Base-by-base conservation (phyloP, 2,113 vertebrate species). In the Catagonus wagneri region DNA sequence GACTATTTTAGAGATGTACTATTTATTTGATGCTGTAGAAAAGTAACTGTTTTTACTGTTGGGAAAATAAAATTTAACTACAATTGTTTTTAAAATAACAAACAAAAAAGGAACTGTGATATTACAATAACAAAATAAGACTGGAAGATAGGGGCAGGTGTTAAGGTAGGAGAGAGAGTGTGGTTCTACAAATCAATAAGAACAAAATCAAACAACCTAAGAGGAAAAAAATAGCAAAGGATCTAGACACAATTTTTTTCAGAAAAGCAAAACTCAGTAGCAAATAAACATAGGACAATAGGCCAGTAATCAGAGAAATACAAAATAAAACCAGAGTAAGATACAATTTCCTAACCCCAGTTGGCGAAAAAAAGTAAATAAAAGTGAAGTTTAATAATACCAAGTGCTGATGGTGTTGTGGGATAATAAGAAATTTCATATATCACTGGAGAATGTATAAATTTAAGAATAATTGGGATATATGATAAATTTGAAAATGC, bases 1-100 rank as follows among this genome's bases (percentile, higher is more conserved):
- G 32, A 90, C 39, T 88, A 86, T 56, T 74, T 63, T 34, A 50
- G 29, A 87, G 10, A 56, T 65, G 3, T 13, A 87, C 69, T 85
- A 74, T 36, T 79, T 88, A 72, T 83, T 66, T 78, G 89, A 60
- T 79, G 32, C 6, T 60, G 29, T 89, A 96, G 25, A 81, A 69
- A 80, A 81, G 34, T 27, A 81, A 20, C 16, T 54, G 15, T 29
- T 68, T 83, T 93, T 66, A 54, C 39, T 44, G 2, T 14, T 10
- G 27, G 12, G 17, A 85, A 81, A 95, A 92, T 85, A 76, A 58
- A 75, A 16, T 71, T 22, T 39, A 89, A 89, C 68, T 81, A 83
- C 29, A 89, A 69, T 83, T 65, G 25, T 71, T 86, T 75, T n/a
- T 71, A 71, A 94, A 83, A 50, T 50, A 79, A 52, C 5, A 50